Conservation (phyloP, 2,797 vertebrate genomes). For the Tachyglossus aculeatus region DNA sequence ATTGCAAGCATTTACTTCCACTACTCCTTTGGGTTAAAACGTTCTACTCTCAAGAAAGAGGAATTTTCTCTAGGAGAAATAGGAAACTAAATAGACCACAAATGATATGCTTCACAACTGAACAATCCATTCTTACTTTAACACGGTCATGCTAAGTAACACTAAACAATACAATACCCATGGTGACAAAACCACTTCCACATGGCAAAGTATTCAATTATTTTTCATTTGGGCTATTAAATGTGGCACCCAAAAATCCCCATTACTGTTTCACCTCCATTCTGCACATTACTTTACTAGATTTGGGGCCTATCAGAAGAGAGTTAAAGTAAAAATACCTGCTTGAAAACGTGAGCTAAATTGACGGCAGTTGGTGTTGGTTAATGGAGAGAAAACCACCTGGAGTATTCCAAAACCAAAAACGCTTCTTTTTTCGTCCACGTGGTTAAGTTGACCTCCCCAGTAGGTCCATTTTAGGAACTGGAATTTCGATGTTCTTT, state of each 20-base stretch:
- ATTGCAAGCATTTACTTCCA: conserved; percentile 18
- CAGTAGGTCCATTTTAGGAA: too few species aligned
- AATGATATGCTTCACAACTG: conserved; percentile 46
- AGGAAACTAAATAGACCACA: conserved; percentile 37
- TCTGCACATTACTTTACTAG: conserved; percentile 13
- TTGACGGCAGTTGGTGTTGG: conserved; percentile 43
- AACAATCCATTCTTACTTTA: conserved; percentile 37
- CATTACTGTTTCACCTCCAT: conserved; percentile 29
- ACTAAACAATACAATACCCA: conserved; percentile 46
- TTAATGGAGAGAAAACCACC: conserved; percentile 47
- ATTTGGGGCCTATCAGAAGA: conserved; percentile 35
- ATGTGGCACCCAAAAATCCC: conserved; percentile 37
- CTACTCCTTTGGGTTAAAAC: conserved; percentile 37
- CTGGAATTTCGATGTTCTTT: too few species aligned
- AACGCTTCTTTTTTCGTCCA: conserved; percentile 5
- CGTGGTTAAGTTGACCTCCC: not conserved
- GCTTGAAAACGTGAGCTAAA: conserved; percentile 30
- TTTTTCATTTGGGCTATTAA: conserved; percentile 61
- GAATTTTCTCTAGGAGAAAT: conserved; percentile 54
- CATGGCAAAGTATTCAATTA: conserved; percentile 47
- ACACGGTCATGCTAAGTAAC: conserved; percentile 49
- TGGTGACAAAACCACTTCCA: conserved; percentile 44
- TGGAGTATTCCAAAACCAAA: conserved; percentile 8
- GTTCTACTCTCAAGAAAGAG: conserved; percentile 37
- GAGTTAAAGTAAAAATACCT: conserved; percentile 38